These are phyloP conservation scores for Lypha dubia DNA, from an alignment of 2,888 invertebrate genomes.

Conservation along the genomic window DNA sequence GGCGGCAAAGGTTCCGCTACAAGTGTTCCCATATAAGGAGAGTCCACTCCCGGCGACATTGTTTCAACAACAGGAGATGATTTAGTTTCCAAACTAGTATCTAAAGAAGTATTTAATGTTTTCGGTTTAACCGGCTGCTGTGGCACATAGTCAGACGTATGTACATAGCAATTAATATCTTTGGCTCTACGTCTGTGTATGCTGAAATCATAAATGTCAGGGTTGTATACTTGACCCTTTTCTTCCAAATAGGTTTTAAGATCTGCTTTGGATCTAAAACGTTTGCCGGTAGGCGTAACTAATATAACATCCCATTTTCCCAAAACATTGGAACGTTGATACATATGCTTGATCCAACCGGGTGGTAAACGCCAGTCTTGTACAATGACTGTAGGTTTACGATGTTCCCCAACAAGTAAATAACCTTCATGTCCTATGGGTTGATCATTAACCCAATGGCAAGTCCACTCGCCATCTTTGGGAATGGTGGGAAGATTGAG, in stretches of 20 bases:
- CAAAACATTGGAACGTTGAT: slow-evolving; percentile 87
- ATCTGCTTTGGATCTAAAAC: slow-evolving; percentile 86
- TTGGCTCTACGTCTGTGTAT: slow-evolving; percentile 84
- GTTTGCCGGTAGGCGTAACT: slow-evolving; percentile 86
- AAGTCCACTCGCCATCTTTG: slow-evolving; percentile 86
- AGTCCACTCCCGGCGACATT: slow-evolving; percentile 49
- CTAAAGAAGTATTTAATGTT: slow-evolving; percentile 65
- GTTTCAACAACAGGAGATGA: slow-evolving; percentile 33
- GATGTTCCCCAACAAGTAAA: slow-evolving; percentile 83
- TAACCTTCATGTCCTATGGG: slow-evolving; percentile 86
- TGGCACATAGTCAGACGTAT: slow-evolving; percentile 82
- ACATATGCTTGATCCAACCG: slow-evolving; percentile 92
- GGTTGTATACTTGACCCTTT: slow-evolving; percentile 83
- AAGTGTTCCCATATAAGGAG: slow-evolving; percentile 79
- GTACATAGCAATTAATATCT: slow-evolving; percentile 82
- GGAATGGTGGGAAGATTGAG: slow-evolving; percentile 83
- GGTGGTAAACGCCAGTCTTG: slow-evolving; percentile 89
- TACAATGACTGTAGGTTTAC: slow-evolving; percentile 86
- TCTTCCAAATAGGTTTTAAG: slow-evolving; percentile 84
- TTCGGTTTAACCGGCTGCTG: slow-evolving; percentile 77
- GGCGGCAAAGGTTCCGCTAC: slow-evolving; percentile 79
- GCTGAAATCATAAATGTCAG: slow-evolving; percentile 86
- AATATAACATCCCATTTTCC: slow-evolving; percentile 93
- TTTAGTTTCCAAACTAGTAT: slow-evolving; percentile 74
- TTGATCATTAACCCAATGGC: slow-evolving; percentile 88